These are phyloP conservation scores for Galleria mellonella DNA, from an alignment of 1,140 invertebrate genomes.

Conservation along the genomic window DNA sequence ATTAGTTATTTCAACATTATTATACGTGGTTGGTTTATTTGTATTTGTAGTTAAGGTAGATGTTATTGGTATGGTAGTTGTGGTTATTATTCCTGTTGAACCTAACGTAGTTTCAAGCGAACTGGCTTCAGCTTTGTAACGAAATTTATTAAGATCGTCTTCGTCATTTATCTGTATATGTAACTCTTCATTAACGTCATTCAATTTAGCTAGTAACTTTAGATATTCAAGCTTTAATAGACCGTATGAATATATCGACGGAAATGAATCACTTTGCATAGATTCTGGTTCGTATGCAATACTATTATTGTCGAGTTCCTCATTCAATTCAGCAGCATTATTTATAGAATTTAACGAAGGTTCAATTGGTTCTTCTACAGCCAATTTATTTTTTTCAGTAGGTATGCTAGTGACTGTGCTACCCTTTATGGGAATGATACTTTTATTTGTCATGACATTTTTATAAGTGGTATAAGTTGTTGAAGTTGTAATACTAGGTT, in stretches of 20 bases:
- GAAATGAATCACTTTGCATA: slow-evolving; percentile 68
- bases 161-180: slow-evolving; percentile 44
- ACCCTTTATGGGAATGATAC: too few species aligned
- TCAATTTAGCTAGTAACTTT: slow-evolving; percentile 46
- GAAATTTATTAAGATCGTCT: slow-evolving; percentile 37
- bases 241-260: slow-evolving; percentile 56
- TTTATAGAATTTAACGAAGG: too few species aligned
- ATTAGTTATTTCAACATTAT: background rate
- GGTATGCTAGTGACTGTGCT: too few species aligned
- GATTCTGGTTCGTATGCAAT: slow-evolving; percentile 54
- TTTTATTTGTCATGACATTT: too few species aligned
- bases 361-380: slow-evolving; percentile 10
- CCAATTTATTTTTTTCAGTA: background rate
- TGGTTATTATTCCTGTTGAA: slow-evolving; percentile 10
- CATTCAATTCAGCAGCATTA: too few species aligned
- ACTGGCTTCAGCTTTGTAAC: slow-evolving; percentile 38
- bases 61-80: slow-evolving; percentile 10
- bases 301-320: slow-evolving; percentile 20
- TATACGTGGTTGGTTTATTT: slow-evolving; percentile 1
- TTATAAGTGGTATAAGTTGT: too few species aligned
- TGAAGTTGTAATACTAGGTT: too few species aligned
- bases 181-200: slow-evolving; percentile 48
- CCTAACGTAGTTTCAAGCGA: slow-evolving; percentile 1
- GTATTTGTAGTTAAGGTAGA: slow-evolving; percentile 13
- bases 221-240: slow-evolving; percentile 57